Percentiles rank a stretch among this genome's conserved stretches.
Conservation (phyloP, 2,797 vertebrate genomes). For the Steatocranus sp. region DNA sequence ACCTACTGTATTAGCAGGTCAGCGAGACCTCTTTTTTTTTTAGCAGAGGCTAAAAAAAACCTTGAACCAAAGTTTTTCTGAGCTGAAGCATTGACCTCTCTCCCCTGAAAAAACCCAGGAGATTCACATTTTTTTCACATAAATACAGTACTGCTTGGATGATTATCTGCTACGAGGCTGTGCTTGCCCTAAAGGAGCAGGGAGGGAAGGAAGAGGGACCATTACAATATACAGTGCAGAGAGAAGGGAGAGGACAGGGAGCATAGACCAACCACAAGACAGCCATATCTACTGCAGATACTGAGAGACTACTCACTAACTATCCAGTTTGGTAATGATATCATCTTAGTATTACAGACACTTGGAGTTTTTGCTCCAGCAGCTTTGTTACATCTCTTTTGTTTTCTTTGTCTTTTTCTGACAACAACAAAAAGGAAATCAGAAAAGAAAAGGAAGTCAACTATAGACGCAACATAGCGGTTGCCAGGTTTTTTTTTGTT, state of each 20-base stretch:
- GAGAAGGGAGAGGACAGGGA: constrained; percentile 5
- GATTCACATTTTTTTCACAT: constrained; percentile 34
- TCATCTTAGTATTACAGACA: constrained; percentile 46
- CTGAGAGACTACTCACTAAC: constrained; percentile 80
- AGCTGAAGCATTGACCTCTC: background rate
- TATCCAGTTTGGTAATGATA: constrained; percentile 79
- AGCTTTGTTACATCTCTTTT: constrained; percentile 72
- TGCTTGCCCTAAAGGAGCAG: constrained; percentile 3
- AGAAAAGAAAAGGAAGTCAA: background rate
- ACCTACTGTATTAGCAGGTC: background rate
- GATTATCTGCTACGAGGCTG: constrained; percentile 56
- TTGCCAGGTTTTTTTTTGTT: constrained; percentile 66
- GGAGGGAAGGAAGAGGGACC: background rate
- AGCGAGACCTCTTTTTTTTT: background rate
- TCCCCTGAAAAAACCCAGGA: constrained; percentile 49
- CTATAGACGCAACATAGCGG: constrained; percentile 44
- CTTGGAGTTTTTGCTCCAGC: constrained; percentile 65
- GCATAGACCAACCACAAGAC: constrained; percentile 79
- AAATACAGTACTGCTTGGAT: constrained; percentile 52
- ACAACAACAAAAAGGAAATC: constrained; percentile 37
- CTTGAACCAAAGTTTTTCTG: background rate
- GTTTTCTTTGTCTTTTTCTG: constrained; percentile 41
- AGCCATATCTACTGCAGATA: constrained; percentile 80
- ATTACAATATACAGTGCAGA: constrained; percentile 40
- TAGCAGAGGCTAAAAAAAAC: background rate